Evolutionary conservation across 2,797 vertebrate genomes (phyloP), one percentile per base, ranked within the genome.

Genomic region (Aselliscus stoliczkanus): DNA sequence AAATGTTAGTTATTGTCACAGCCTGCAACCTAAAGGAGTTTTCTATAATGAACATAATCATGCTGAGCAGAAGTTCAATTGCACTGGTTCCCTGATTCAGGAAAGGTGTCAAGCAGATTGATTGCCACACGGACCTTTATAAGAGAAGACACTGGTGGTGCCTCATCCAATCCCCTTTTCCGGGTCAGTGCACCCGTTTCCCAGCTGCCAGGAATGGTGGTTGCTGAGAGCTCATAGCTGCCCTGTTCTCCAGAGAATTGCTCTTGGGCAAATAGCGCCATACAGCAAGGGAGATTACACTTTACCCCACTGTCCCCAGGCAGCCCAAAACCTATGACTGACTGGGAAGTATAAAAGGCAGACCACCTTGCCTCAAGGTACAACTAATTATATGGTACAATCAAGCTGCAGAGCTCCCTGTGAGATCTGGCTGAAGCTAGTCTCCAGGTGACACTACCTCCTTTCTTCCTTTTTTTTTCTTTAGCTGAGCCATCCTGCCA

Each of bases 11-110:
- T 92, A 70, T 75, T 42, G 83, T 67, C 58, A 81, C 62, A 82
- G 56, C n/a, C 47, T 42, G n/a, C 84, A 95, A 86, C 52, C 37
- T 65, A 77, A 94, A 86, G 29, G 13, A n/a, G 67, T 91, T 96
- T 96, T 97, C 95, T 77, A 1, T 58, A 84, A 75, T 93, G 76
- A 90, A 77, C 31, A 11, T 15, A 94, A 42, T 15, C 11, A 31
- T 17, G 17, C 54, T 42, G 54, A 87, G 34, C 12, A 76, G 54
- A 86, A 95, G 21, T 60, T 75, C 14, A 91, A 25, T 88, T 56
- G 27, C 39, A 65, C 15, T 8, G 14, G 47, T 73, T 86, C 58
- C 42, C 77, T 73, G n/a, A 18, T 8, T 96, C 1, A 0, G 73
- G 44, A 86, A 96, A 87, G 62, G 44, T 92, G 5, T 62, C 47